Evolutionary conservation across 2,113 vertebrate species (phyloP).

Genomic region (Merops nubicus): DNA sequence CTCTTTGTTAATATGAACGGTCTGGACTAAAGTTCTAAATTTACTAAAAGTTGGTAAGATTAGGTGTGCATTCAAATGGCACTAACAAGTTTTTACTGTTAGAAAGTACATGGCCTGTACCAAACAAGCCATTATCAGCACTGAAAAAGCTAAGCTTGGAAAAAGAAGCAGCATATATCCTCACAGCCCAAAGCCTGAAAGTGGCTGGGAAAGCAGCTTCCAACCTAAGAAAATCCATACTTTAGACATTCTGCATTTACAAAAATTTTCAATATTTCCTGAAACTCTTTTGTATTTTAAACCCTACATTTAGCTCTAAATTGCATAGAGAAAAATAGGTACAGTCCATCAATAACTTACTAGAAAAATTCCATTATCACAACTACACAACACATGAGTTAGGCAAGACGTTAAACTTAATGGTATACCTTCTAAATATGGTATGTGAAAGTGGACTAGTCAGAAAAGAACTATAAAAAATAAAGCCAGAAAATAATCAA

Average conservation of each 20-base stretch:
- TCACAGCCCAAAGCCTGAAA: not conserved
- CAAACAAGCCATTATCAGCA: not conserved
- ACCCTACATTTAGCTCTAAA: not conserved
- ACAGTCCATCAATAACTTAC: not conserved
- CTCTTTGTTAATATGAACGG: not conserved
- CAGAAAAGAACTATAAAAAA: not conserved
- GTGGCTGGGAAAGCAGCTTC: not conserved
- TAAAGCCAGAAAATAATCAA: not conserved
- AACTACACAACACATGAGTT: not conserved
- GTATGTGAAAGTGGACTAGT: not conserved
- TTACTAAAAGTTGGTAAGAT: not conserved
- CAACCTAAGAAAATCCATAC: not conserved
- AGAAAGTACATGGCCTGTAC: not conserved
- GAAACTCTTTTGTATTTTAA: not conserved
- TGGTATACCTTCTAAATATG: not conserved
- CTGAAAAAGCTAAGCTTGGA: not conserved
- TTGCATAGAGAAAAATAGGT: not conserved
- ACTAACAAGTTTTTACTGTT: not conserved
- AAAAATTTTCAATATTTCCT: not conserved
- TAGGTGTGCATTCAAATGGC: not conserved
- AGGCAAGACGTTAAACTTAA: not conserved
- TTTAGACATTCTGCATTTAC: not conserved
- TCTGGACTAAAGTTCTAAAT: not conserved
- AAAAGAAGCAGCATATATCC: not conserved
- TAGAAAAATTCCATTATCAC: not conserved